These are phyloP conservation scores for Homarus gammarus DNA, from an alignment of 2,888 invertebrate species.

Conservation along the genomic window DNA sequence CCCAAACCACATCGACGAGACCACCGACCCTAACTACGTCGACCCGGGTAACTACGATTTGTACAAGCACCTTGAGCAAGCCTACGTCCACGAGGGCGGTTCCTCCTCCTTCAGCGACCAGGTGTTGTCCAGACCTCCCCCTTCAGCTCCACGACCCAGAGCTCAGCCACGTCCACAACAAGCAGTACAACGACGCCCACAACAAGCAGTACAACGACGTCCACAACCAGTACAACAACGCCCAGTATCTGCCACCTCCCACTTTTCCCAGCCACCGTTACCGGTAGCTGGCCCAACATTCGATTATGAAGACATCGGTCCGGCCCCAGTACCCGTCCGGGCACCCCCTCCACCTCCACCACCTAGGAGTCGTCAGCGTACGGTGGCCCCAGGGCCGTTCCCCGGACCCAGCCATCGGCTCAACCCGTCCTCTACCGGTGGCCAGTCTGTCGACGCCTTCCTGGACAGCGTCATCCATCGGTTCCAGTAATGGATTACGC, in stretches of 20 bases:
- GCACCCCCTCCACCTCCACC: too few species aligned
- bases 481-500: constrained; percentile 1
- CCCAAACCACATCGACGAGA: constrained; percentile 63
- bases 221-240: neutral
- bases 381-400: neutral
- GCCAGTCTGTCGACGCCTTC: constrained; percentile 2
- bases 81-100: constrained; percentile 56
- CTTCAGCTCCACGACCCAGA: neutral
- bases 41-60: constrained; percentile 71
- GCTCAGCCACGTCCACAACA: neutral
- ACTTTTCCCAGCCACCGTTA: neutral
- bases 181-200: neutral
- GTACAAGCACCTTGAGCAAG: constrained; percentile 65
- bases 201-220: neutral
- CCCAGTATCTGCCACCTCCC: neutral
- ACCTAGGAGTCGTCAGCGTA: neutral
- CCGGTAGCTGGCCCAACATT: neutral
- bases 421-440: neutral
- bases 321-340: neutral
- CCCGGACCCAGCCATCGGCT: constrained; percentile 23
- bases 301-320: too few species aligned
- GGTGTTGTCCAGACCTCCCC: neutral
- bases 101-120: constrained; percentile 8
- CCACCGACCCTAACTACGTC: constrained; percentile 69
- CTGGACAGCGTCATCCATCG: constrained; percentile 21